Evolutionary conservation across 2,888 invertebrate genomes (phyloP), one percentile per base, ranked within the genome.

Genomic region (Seira sanloemensis): DNA sequence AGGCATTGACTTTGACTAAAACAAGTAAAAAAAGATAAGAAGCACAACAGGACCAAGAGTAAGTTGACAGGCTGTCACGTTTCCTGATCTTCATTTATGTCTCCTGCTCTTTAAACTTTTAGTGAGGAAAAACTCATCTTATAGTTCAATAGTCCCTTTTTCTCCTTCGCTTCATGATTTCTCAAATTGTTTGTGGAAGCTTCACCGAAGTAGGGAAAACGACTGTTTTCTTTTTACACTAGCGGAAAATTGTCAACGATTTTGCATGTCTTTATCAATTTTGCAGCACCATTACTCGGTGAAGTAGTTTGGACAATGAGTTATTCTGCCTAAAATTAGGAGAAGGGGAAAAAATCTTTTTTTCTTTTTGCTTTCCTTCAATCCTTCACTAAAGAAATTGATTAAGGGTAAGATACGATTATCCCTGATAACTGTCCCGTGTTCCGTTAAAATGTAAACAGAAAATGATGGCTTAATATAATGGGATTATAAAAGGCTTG

Each of bases 21-120:
- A 58, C 58, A 58, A 4, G 12, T 7, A 37, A 37, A 37, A 12
- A 37, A 37, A 37, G 37, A 37, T 4, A 37, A 18, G 54, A 37
- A 76, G 75, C 71, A 37, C 27, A 82, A 71, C 69, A 82, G 71
- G 75, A 81, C 75, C 81, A 77, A 76, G 82, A 77, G 77, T 69
- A 72, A 82, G 82, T 85, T 85, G 85, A 85, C 85, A 85, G 85
- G 72, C 85, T 85, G 85, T 85, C 85, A 85, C 85, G 85, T 85
- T 84, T 78, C 78, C 78, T 84, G 82, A 77, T 82, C 77, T 82
- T 74, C 58, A n/a, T 77, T 67, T 77, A 76, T 77, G 82, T 82
- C 77, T 82, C 77, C 69, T 82, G 75, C 81, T 76, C 71, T 76
- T 80, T 80, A 67, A 80, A 81, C 75, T 76, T 76, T 86, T 58